Percentiles rank a stretch among this genome's conserved stretches.
These are phyloP conservation scores for Cantharis nigra DNA, from an alignment of 2,888 invertebrate species.

Conservation along the genomic window DNA sequence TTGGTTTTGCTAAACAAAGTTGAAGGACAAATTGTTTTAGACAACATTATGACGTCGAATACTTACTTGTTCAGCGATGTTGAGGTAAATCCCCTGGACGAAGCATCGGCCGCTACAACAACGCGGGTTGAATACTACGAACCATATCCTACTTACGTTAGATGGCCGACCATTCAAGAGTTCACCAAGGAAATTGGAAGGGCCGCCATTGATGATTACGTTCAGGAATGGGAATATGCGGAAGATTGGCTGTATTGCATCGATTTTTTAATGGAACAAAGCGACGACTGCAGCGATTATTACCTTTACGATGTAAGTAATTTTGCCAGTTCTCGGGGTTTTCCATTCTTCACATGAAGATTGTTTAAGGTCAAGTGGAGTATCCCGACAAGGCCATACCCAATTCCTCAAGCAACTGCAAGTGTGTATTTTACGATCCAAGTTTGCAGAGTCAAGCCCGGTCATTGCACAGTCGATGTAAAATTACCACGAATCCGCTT, in stretches of 20 bases:
- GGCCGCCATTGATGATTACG: conserved; percentile 35
- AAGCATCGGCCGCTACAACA: not conserved
- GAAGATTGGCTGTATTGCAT: conserved; percentile 42
- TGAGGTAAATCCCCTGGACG: not conserved
- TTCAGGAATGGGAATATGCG: conserved; percentile 39
- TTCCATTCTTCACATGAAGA: not conserved
- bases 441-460: conserved; percentile 45
- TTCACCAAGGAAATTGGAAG: conserved; percentile 38
- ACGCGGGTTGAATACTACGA: not conserved
- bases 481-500: not conserved
- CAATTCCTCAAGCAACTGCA: conserved; percentile 56
- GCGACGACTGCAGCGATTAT: conserved; percentile 41
- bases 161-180: conserved; percentile 38
- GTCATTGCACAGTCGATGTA: conserved; percentile 42
- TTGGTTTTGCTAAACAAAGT: not conserved
- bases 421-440: conserved; percentile 54
- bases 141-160: not conserved
- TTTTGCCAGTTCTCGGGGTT: not conserved
- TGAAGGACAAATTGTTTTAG: not conserved
- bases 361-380: conserved; percentile 53
- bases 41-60: not conserved
- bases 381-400: conserved; percentile 53
- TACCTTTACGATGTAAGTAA: conserved; percentile 43
- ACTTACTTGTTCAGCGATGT: not conserved
- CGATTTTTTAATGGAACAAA: conserved; percentile 34